Base-by-base conservation (phyloP, 2,113 vertebrate genomes). In the Paratilapia polleni region DNA sequence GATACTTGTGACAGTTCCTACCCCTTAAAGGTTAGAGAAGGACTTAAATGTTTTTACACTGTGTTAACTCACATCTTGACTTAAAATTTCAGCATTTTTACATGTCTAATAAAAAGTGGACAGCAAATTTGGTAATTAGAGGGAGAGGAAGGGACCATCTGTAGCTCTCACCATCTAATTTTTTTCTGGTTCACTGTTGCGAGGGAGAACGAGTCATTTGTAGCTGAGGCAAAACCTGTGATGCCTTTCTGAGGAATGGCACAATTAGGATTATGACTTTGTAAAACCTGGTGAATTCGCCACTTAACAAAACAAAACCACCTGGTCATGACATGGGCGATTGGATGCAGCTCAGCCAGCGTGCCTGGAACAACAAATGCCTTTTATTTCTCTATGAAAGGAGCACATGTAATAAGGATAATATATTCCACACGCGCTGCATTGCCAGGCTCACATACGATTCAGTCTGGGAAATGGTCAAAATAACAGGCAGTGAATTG, bases 191-290 rank as follows among this genome's bases (percentile, higher is more conserved):
- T 68, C 2, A 1, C 36, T 19, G 19, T 66, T 19, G 36, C 77
- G 73, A 68, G 54, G 76, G 26, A 93, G 85, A 61, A 28, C 17
- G 5, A 85, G 81, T 87, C 86, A 91, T 94, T 85, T 87, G 78
- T 64, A 83, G 78, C 24, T 8, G 59, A 80, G 82, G 84, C 68
- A 36, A 47, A 89, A 84, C 80, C 76, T 86, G 86, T 54, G 83
- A 92, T 78, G 85, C 85, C 75, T 88, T 91, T 87, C 86, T 94
- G 94, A 94, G 58, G 82, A 87, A 94, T 93, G 86, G 85, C 49
- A 17, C 90, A 91, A 94, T 94, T 94, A 94, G 88, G 82, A 94
- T 91, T 93, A 91, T 89, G 89, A 89, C 88, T 90, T 91, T 90
- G 94, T 94, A 92, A 93, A 94, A 91, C 86, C 89, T 85, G 88